phyloP scores from a whole-genome alignment of 1,140 invertebrate genomes.

The Schlechtendalia chinensis region DNA sequence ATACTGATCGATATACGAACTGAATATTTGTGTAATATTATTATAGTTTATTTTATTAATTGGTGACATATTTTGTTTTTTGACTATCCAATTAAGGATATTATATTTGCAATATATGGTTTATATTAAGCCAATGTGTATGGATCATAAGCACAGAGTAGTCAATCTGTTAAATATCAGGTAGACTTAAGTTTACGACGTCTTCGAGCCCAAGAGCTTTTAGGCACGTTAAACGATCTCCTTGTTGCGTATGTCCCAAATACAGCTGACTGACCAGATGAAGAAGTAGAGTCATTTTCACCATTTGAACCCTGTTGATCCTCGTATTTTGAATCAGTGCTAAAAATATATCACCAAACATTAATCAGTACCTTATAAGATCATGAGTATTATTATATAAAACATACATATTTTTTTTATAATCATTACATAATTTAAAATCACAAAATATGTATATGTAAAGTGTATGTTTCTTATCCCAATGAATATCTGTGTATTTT shows the following conservation, averaged over 20 bases:
- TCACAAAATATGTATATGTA: too few relatives aligned
- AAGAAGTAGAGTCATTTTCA: conserved; percentile 34
- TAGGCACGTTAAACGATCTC: conserved; percentile 41
- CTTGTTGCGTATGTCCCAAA: conserved; percentile 20
- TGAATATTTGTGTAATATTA: background rate
- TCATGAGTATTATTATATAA: too few relatives aligned
- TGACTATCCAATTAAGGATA: background rate
- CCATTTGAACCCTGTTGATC: conserved; percentile 42
- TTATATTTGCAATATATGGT: background rate
- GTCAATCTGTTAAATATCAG: conserved; percentile 21
- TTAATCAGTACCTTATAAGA: too few relatives aligned
- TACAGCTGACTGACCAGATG: conserved; percentile 24
- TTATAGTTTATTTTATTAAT: background rate
- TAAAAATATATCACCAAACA: background rate
- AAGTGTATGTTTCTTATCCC: too few relatives aligned
- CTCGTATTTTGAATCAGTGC: conserved; percentile 39
- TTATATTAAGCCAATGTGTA: conserved; percentile 23
- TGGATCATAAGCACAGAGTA: background rate
- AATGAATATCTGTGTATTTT: too few relatives aligned
- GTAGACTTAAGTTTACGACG: conserved; percentile 44
- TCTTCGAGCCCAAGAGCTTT: conserved; percentile 41
- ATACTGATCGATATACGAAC: background rate
- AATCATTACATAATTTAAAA: too few relatives aligned
- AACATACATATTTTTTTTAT: too few relatives aligned
- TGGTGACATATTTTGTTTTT: background rate